Base-by-base conservation (phyloP, 2,888 invertebrate genomes). In the Colletes collaris region DNA sequence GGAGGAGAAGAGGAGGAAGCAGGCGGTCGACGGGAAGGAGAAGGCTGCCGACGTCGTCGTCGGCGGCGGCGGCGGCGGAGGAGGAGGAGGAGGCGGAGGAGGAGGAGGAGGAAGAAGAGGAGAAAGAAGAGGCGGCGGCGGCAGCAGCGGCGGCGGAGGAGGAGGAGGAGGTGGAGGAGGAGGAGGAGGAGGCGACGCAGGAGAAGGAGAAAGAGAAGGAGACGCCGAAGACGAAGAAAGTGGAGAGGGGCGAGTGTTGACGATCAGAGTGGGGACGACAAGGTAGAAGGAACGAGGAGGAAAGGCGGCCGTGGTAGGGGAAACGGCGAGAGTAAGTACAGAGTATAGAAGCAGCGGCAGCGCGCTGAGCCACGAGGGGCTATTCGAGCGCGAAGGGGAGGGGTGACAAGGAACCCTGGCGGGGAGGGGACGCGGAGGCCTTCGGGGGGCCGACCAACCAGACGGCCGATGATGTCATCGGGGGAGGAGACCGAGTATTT, bases 401-500 rank as follows among this genome's bases (percentile, higher is more conserved):
- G 94, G 94, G 94, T 94, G 94, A 93, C 93, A 93, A 93, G 92
- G 90, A 93, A 93, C 92, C 93, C 93, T 94, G 94, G 94, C 94
- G 94, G 94, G 94, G 94, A 94, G 95, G 95, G 94, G 95, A 93
- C 94, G 94, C 95, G 95, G 95, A 96, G 95, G 96, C 97, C 97
- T 97, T 96, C 95, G 95, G 95, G 95, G 96, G 96, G 95, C 94
- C 95, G 95, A 94, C 93, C 93, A 93, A 93, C 92, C 93, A 93
- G 93, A 95, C 95, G 95, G 96, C 97, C 95, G 96, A 97, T 97
- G 97, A 97, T 97, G 97, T 97, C 97, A 97, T 97, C 97, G 96
- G 97, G 97, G 96, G 97, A 97, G 97, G 97, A 97, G 96, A 96
- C 97, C 95, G 97, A 96, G 95, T 96, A 96, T 95, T 97, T 97